phyloP scores from a whole-genome alignment of 2,888 invertebrate species.

The Seira sanloemensis region DNA sequence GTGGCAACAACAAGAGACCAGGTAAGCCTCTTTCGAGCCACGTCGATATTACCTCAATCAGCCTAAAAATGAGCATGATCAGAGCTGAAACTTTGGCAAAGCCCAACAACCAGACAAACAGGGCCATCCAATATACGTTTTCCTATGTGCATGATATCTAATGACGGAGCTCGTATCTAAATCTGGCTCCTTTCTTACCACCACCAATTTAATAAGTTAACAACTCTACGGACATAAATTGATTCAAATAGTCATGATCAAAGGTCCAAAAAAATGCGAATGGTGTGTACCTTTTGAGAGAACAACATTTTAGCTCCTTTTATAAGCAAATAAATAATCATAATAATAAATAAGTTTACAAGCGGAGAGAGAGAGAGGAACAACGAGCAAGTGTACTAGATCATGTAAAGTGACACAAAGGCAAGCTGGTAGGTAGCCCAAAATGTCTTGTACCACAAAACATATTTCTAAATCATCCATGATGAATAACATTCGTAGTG shows the following conservation, averaged over 20 bases:
- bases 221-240: slow-evolving; percentile 9
- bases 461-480: slow-evolving; percentile 5
- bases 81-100: slow-evolving; percentile 8
- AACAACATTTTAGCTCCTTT: slow-evolving; percentile 20
- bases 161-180: no score
- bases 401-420: slow-evolving; percentile 10
- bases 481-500: slow-evolving; percentile 10
- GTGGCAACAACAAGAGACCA: slow-evolving; percentile 63
- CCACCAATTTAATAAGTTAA: neutral
- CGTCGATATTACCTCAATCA: slow-evolving; percentile 4
- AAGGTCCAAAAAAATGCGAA: neutral
- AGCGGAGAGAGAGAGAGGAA: neutral
- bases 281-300: neutral
- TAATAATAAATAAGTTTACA: slow-evolving; percentile 12
- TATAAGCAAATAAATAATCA: slow-evolving; percentile 20
- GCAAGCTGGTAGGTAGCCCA: neutral
- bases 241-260: slow-evolving; percentile 11
- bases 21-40: no score
- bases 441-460: neutral
- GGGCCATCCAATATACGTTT: neutral
- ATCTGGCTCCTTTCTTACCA: slow-evolving; percentile 4
- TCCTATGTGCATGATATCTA: neutral
- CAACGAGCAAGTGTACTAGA: neutral
- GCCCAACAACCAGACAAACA: neutral
- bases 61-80: slow-evolving; percentile 5